Base-by-base conservation (phyloP, 30 jellyfish, hydroid and myxozoan species). In the Cassiopea andromeda region DNA sequence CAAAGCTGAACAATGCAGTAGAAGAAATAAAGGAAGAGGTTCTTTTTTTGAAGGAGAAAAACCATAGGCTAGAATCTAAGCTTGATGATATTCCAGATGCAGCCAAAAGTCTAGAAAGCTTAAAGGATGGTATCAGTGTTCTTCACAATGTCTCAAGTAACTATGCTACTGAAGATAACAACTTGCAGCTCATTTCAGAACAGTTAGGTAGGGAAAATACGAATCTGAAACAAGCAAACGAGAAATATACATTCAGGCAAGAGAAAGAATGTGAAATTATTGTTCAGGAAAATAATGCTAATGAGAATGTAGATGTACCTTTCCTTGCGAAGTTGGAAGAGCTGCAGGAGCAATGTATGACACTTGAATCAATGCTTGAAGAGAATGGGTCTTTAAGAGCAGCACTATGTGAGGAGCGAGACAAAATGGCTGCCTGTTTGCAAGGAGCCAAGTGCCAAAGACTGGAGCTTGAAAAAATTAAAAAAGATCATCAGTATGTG, bases 391-490 rank as follows among this genome's bases (percentile, higher is more conserved):
- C 38, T 9, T 50, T 80, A 12, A 60, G 60, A 46, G 19, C 17
- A 19, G 46, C 18, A 16, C 64, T 80, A 1, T 17, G 17, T 44
- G 66, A 60, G 57, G 78, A 80, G 70, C 64, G 46, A 57, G 78
- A 48, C 13, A n/a, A 17, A 38, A 14, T 80, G 61, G 69, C 47
- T 1, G 46, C 75, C 48, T 80, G 77, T 49, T 45, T 59, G 44
- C 59, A 80, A 64, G 89, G 89, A 17, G 77, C 79, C 12, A 80
- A 80, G 43, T 44, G 13, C 12, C 89, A 80, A 60, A 54, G 89
- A 43, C 18, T 80, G 80, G 79, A 80, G 89, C 50, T 57, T 12
- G 89, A 60, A 45, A 80, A 60, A 75, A 44, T 80, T 2, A 19
- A 48, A 60, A 80, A 80, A 14, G 76, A 80, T n/a, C 46, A 80